These are phyloP conservation scores for Halictus quadricinctus DNA, from an alignment of 2,888 invertebrate genomes.

Conservation along the genomic window DNA sequence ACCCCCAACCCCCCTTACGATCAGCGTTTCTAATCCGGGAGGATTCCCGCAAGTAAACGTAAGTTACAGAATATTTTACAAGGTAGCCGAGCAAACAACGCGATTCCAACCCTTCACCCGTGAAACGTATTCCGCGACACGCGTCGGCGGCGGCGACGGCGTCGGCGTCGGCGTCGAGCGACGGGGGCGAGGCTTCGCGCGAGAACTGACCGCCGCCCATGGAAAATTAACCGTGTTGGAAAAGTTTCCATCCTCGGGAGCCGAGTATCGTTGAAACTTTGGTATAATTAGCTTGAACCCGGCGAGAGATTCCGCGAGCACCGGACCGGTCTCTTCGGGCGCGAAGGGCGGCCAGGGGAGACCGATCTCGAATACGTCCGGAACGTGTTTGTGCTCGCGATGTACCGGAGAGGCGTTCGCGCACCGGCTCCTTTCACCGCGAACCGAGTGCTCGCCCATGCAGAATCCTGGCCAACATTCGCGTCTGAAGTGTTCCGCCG, in stretches of 20 bases:
- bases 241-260: slow-evolving; percentile 24
- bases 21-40: slow-evolving; percentile 29
- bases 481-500: slow-evolving; percentile 33
- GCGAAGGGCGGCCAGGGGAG: not conserved
- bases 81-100: slow-evolving; percentile 25
- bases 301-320: not conserved
- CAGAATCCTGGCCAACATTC: slow-evolving; percentile 22
- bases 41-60: slow-evolving; percentile 19
- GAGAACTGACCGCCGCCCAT: slow-evolving; percentile 9
- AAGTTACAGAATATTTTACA: slow-evolving; percentile 40
- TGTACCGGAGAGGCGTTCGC: slow-evolving; percentile 19
- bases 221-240: slow-evolving; percentile 30
- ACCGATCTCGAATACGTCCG: slow-evolving; percentile 6
- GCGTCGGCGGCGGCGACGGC: not conserved
- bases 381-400: slow-evolving; percentile 4
- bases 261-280: slow-evolving; percentile 22
- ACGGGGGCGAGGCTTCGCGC: not conserved
- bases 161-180: not conserved
- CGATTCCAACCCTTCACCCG: slow-evolving; percentile 33
- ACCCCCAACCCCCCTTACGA: not conserved
- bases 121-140: slow-evolving; percentile 24
- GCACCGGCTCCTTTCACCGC: slow-evolving; percentile 20
- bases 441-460: slow-evolving; percentile 35
- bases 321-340: slow-evolving; percentile 2
- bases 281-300: slow-evolving; percentile 37